Evolutionary conservation across 2,888 invertebrate species (phyloP).

Genomic region (Xestia c-nigrum): DNA sequence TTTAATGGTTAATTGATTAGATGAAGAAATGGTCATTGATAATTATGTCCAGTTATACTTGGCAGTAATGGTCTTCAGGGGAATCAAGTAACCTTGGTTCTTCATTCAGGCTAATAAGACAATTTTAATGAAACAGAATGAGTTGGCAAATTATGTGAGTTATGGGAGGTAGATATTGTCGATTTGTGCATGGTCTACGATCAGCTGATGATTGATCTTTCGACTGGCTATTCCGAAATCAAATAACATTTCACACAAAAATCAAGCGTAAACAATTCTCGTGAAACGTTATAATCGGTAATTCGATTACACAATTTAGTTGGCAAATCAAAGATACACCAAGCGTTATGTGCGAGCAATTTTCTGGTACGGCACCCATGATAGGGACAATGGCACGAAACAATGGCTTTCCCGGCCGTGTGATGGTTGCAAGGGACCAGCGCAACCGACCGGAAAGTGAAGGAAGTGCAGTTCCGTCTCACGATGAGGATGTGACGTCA

Average conservation of each 20-base stretch:
- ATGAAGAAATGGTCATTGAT: conserved; percentile 2
- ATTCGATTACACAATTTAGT: conserved; percentile 40
- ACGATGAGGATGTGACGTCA: conserved; percentile 70
- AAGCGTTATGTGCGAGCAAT: conserved; percentile 50
- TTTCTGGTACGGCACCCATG: conserved; percentile 65
- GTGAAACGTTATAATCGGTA: conserved; percentile 33
- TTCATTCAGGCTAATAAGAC: not conserved
- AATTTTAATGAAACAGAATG: not conserved
- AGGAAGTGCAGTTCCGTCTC: conserved; percentile 84
- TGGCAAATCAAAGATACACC: conserved; percentile 41
- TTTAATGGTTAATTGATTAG: conserved; percentile 36
- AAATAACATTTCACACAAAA: conserved; percentile 17
- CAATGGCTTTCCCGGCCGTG: conserved; percentile 75
- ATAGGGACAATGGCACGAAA: conserved; percentile 75
- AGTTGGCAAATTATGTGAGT: not conserved
- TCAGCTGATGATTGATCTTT: not conserved
- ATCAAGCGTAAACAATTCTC: conserved; percentile 22
- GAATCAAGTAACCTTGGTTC: not conserved
- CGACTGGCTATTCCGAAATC: conserved; percentile 7
- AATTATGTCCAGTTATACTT: not conserved
- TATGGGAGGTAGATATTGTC: not conserved
- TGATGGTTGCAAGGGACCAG: conserved; percentile 73
- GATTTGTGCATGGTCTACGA: not conserved
- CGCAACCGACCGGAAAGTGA: conserved; percentile 80
- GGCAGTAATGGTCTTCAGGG: not conserved